Evolutionary conservation across 2,113 vertebrate genomes (phyloP).

Genomic region (Bambusicola thoracicus): DNA sequence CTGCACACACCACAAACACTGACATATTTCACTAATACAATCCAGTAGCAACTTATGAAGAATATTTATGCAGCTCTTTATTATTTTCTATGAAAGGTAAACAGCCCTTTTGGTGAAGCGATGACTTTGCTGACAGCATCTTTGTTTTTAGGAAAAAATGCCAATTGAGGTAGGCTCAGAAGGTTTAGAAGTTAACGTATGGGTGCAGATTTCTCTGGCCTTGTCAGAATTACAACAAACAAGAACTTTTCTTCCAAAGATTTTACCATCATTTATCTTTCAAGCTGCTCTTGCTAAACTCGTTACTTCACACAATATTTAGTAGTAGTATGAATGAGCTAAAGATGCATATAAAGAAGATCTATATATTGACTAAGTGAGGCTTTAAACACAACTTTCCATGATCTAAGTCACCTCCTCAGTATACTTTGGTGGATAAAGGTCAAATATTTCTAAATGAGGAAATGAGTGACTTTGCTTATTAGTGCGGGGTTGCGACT

Average conservation of each 20-base stretch:
- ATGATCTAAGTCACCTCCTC: not conserved
- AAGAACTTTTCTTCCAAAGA: not conserved
- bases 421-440: not conserved
- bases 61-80: constrained; percentile 17
- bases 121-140: not conserved
- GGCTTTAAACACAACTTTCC: not conserved
- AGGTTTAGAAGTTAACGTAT: not conserved
- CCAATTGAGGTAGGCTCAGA: rapidly evolving
- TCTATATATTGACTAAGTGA: not conserved
- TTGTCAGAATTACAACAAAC: not conserved
- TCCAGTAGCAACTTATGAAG: not conserved
- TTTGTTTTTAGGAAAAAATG: not conserved
- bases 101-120: not conserved
- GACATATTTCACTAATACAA: constrained; percentile 44
- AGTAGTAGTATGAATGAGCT: not conserved
- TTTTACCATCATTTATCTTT: not conserved
- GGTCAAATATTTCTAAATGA: not conserved
- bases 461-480: not conserved
- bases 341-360: not conserved
- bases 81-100: constrained; percentile 39
- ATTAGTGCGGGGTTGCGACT: not conserved
- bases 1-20: not conserved
- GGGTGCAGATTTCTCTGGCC: not conserved
- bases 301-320: not conserved
- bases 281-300: not conserved